Evolutionary conservation across 2,113 vertebrate species (phyloP), one percentile per base, ranked within the genome.

Genomic region (Pygoscelis antarcticus): DNA sequence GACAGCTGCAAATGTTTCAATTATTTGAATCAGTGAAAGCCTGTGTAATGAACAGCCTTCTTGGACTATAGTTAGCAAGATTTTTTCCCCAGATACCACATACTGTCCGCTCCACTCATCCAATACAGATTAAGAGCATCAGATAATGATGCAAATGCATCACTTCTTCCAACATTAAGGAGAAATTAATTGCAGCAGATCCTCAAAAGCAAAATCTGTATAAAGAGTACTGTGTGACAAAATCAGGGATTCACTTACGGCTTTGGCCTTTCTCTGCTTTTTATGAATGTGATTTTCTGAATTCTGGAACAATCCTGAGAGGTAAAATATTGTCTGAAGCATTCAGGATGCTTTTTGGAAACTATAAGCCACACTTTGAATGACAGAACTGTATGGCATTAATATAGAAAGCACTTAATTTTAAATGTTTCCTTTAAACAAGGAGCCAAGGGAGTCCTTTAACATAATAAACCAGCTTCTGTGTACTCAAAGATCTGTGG

Each of bases 1-100:
- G 93, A 92, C 93, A 96, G 89, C 55, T 91, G 84, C 89, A 96
- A 88, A 91, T 82, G 83, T 95, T 94, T 95, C 86, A 93, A 94
- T 95, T 95, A 96, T 71, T 68, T 40, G 89, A 94, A 93, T 80
- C 92, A 90, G 70, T 80, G 94, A 83, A 95, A 96, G 70, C 44
- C 58, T 95, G 22, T 61, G n/a, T 76, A 95, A 96, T 49, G 95
- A 97, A 87, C 60, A 96, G 83, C 65, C 34, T 80, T 87, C 71
- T 66, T 68, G 68, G 44, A 71, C 47, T 83, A 49, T 2, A 65
- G 71, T 70, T 91, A 79, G 83, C 52, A 66, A 49, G 71, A 60
- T 11, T 82, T 89, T 95, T 75, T 57, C 89, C 87, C 93, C 62
- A 77, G 89, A 60, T 46, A 93, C 60, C n/a, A 94, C 62, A 83